Percentiles rank a stretch among this genome's conserved stretches.
These are phyloP conservation scores for Crotalus helleri DNA, from an alignment of 2,113 vertebrate genomes.

Conservation along the genomic window DNA sequence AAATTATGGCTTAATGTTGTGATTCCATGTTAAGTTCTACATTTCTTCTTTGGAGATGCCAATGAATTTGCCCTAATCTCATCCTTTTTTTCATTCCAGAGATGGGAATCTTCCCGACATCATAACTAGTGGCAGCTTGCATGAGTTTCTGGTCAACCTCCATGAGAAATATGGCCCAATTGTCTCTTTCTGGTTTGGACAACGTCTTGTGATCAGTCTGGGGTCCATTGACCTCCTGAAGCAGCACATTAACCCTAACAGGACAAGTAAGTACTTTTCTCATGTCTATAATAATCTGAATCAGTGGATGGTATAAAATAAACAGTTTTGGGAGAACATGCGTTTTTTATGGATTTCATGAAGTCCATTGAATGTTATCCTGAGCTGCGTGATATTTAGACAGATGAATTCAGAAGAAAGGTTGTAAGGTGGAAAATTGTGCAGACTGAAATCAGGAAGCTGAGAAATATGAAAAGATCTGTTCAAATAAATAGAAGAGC, in stretches of 20 bases:
- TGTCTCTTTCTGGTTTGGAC: constrained; percentile 95
- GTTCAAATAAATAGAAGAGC: background rate
- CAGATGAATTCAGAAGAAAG: background rate
- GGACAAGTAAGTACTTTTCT: constrained; percentile 74
- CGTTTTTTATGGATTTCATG: background rate
- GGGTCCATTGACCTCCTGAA: constrained; percentile 82
- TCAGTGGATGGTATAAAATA: background rate
- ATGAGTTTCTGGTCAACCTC: constrained; percentile 87
- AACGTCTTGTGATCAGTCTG: constrained; percentile 88
- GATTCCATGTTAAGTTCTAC: background rate
- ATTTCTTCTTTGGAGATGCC: background rate
- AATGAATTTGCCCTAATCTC: background rate
- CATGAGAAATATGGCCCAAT: constrained; percentile 87
- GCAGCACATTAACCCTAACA: constrained; percentile 92
- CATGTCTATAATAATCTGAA: background rate
- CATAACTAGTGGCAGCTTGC: constrained; percentile 82
- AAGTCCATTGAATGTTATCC: background rate
- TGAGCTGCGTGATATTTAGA: background rate
- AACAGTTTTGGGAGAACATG: background rate
- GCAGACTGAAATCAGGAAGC: background rate
- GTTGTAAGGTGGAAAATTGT: background rate
- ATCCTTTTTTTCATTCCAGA: constrained; percentile 63
- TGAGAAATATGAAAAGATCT: background rate
- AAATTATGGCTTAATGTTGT: background rate
- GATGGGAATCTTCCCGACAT: constrained; percentile 96